Evolutionary conservation across 2,888 invertebrate species (phyloP).

Genomic region (Dione juno): DNA sequence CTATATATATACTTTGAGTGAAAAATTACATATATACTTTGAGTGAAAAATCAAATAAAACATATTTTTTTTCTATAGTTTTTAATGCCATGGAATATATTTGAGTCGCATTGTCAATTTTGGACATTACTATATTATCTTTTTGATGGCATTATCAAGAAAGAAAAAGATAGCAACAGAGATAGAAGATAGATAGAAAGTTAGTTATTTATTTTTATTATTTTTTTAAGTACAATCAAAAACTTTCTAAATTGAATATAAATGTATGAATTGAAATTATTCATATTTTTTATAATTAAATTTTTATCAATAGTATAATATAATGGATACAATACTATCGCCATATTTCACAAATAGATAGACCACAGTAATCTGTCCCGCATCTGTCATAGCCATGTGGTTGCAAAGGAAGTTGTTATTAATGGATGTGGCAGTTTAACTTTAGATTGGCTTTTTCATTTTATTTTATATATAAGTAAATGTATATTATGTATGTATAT

Average conservation of each 20-base stretch:
- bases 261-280: too few species aligned
- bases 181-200: too few species aligned
- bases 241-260: too few species aligned
- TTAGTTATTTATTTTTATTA: too few species aligned
- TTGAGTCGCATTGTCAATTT: slow-evolving; percentile 65
- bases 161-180: slow-evolving; percentile 38
- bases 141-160: slow-evolving; percentile 47
- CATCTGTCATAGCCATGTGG: slow-evolving; percentile 60
- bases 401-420: slow-evolving; percentile 36
- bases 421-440: slow-evolving; percentile 44
- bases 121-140: slow-evolving; percentile 47
- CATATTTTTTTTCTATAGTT: too few species aligned
- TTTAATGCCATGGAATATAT: slow-evolving; percentile 70
- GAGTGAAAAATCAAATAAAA: too few species aligned
- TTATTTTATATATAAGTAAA: too few species aligned
- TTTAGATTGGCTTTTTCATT: too few species aligned
- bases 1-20: too few species aligned
- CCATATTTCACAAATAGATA: slow-evolving; percentile 41
- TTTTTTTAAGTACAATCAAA: too few species aligned
- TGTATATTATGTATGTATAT: too few species aligned
- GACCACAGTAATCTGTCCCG: slow-evolving; percentile 51
- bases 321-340: slow-evolving; percentile 29
- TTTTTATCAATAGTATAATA: not conserved
- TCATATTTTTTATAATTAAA: not conserved
- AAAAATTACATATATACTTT: too few species aligned